Evolutionary conservation across 2,797 vertebrate genomes (phyloP), one percentile per base, ranked within the genome.

Genomic region (Leptodactylus fallax): DNA sequence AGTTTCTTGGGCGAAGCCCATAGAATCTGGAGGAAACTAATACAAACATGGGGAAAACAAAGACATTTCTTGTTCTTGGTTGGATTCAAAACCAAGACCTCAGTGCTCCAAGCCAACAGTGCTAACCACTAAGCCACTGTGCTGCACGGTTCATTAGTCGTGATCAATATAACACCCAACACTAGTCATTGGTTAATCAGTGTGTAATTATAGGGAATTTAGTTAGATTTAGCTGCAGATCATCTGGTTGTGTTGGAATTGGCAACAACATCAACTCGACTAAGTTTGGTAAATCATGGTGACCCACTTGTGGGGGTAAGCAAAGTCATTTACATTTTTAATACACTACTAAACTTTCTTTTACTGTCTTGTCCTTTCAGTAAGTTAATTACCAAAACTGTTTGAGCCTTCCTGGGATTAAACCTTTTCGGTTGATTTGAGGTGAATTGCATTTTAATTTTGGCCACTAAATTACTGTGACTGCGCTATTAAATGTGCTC

Each of bases 391-490:
- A 83, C 80, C 60, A 67, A 83, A 87, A 82, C 79, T 82, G 58
- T 47, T 78, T 87, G 55, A 87, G 86, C 51, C 72, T 87, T 83
- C 60, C 69, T 87, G 71, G 81, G 80, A 87, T 79, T 87, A 87
- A 87, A 85, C 83, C 87, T 85, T 85, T 85, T 85, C 87, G 53
- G 65, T 85, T 85, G 82, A 85, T 84, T 88, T 88, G 82, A 88
- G 83, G 82, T 88, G 77, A 88, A 88, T 85, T 88, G 77, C 77
- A 88, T 81, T 88, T 88, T 88, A 88, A 88, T 88, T 85, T 85
- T 71, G 82, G 77, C 82, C 85, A 74, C 87, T 88, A 81, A 88
- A 88, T 85, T 88, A 88, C 87, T 88, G 79, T 85, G 77, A 80
- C 82, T 80, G 82, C 74, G 74, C 55, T 60, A 80, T 85, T 85